Base-by-base conservation (phyloP, 1,140 invertebrate genomes). In the Drosophila arizonae region DNA sequence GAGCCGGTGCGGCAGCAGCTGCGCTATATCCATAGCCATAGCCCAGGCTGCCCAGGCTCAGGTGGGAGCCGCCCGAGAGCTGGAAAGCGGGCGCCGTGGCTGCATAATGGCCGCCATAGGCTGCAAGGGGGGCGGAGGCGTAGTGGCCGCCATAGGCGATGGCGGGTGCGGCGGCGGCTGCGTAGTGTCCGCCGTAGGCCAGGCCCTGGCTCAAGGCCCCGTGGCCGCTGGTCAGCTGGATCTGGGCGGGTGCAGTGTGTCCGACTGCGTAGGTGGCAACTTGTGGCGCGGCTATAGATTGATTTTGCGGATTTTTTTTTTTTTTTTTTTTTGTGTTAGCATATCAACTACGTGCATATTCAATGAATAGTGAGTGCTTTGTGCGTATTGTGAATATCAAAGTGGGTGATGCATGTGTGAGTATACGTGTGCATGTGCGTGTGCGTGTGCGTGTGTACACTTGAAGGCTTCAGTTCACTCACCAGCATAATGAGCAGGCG, bases 61-160 rank as follows among this genome's bases (percentile, higher is more conserved):
- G 24, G 21, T 73, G 72, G 15, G 28, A 80, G 33, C 11, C 62
- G 63, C 72, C 76, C 28, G 85, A 61, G 33, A 82, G 55, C 33
- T 86, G 82, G 13, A 91, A 39, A n/a, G 92, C 70, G 2, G 90
- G 91, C 0, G 90, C 79, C 1, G 81, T 77, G 43, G 86, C 90
- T 6, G 72, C 76, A 51, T 91, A 87, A 46, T 85, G 81, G 10
- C 80, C 79, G 15, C 68, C 72, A 45, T 82, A 82, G 52, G 62
- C 28, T 39, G 36, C 36, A 10, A 81, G 60, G 5, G 82, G 57
- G 41, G 77, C 72, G 17, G 57, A 26, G 10, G 81, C 55, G 51
- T 85, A 76, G 5, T 70, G 68, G 2, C 70, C 70, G 33, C 63
- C 74, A 36, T 78, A 78, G 61, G 67, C 77, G n/a, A 84, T n/a